Evolutionary conservation across 2,113 vertebrate species (phyloP), one percentile per base, ranked within the genome.

Genomic region (Paraplagusia blochii): DNA sequence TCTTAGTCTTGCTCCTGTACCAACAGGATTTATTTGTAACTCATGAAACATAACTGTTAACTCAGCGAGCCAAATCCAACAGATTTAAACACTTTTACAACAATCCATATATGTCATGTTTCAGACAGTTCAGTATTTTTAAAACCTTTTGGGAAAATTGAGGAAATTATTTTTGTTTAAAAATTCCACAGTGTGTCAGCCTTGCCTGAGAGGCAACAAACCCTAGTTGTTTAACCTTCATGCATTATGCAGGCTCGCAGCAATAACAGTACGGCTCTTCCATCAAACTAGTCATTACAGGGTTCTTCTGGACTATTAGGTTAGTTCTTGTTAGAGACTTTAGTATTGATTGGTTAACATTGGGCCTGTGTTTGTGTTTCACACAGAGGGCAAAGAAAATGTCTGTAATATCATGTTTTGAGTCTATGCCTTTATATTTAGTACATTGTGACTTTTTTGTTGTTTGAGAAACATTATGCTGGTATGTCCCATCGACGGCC

Each of bases 221-320:
- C 44, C 43, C 58, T 45, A 19, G 53, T 76, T 38, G 45, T 88
- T 86, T 86, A 81, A 77, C 66, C 76, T 65, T 87, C 76, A 83
- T 89, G 74, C 77, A 86, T 87, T 73, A 87, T 88, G 79, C 79
- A 86, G 77, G 58, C 74, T 86, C 79, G 69, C 35, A 47, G 46
- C 61, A 48, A 69, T 74, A 53, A n/a, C 48, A 48, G 45, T 40
- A 53, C 48, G 13, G 50, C 45, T 72, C 45, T 67, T 80, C 63
- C 65, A 69, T 85, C 76, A 77, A 69, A 78, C 69, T 67, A 69
- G 8, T 77, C 74, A 77, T 84, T 75, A 72, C 18, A 52, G 49
- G 42, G 63, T 84, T 63, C 80, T 87, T 74, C 65, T 75, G 44
- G 49, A 42, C 34, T 12, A 63, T 66, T 36, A 76, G 76, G 88